Conservation (phyloP, 2,797 vertebrate genomes). For the Urophycis tenuis region DNA sequence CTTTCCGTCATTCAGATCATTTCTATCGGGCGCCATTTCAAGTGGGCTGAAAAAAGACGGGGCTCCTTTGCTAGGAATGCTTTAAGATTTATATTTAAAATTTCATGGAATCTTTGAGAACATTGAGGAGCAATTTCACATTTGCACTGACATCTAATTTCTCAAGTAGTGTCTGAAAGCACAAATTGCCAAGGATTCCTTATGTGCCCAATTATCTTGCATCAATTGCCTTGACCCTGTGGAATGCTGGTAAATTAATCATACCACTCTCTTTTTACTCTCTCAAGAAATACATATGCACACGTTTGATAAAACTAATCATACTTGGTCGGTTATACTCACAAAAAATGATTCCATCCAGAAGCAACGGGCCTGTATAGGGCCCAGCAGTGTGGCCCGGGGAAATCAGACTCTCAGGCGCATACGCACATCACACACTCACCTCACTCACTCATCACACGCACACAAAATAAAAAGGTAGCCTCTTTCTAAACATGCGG, state of each 20-base stretch:
- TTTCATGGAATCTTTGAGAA: constrained; percentile 81
- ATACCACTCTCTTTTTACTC: constrained; percentile 58
- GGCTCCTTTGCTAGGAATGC: constrained; percentile 71
- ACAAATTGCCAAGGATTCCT: constrained; percentile 80
- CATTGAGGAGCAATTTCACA: constrained; percentile 79
- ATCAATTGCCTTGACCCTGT: constrained; percentile 79
- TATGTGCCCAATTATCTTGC: constrained; percentile 78
- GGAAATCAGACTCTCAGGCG: constrained; percentile 60
- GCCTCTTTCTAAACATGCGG: background rate
- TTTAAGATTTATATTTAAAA: constrained; percentile 78
- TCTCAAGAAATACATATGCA: constrained; percentile 70
- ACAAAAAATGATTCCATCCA: constrained; percentile 71
- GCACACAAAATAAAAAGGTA: background rate
- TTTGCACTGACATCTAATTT: constrained; percentile 83
- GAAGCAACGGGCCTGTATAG: constrained; percentile 59
- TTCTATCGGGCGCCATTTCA: constrained; percentile 71
- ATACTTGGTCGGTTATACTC: constrained; percentile 67
- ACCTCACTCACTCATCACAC: constrained; percentile 8
- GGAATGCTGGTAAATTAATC: constrained; percentile 80
- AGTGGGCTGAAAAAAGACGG: constrained; percentile 54
- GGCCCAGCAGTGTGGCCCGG: constrained; percentile 63
- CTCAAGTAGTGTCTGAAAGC: constrained; percentile 76
- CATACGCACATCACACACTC: constrained; percentile 2
- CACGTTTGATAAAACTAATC: constrained; percentile 78
- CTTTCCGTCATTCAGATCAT: constrained; percentile 69